Base-by-base conservation (phyloP, 2,113 vertebrate genomes). In the Indri indri region DNA sequence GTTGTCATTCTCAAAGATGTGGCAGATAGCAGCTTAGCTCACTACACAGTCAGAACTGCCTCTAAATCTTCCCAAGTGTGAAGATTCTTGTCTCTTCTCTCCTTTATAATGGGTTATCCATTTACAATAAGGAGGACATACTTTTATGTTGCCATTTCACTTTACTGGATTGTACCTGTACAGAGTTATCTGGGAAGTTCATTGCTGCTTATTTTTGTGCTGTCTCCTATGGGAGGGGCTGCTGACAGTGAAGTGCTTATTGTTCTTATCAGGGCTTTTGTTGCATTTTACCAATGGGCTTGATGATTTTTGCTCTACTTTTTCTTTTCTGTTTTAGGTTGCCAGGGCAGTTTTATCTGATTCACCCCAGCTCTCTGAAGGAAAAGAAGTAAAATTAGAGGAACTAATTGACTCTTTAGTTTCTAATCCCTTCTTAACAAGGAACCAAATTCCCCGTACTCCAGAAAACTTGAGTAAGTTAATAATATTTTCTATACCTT, bases 381-480 rank as follows among this genome's bases (percentile, higher is more conserved):
- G n/a, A 86, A 97, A 97, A 94, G 97, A 90, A 94, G 73, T 98
- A 70, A 86, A 98, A 32, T 97, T 99, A 73, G 99, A 99, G 25
- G 98, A 98, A 18, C 96, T 99, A 30, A 94, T 99, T 47, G 96
- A 84, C 16, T 98, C 93, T 40, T 96, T 99, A 50, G 25, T n/a
- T 90, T 98, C 96, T 84, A 98, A 99, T 92, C 99, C 99, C 0
- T 99, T 99, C 98, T 97, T 99, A 93, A 97, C 99, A 20, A 98
- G 96, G 79, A 99, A 98, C 17, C 98, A 99, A 97, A 98, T 99
- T 90, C 98, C 99, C 9, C 98, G 99, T 54, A 99, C 99, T 77
- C 99, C 99, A 77, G 99, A 99, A 97, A 99, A 99, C 90, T 98
- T 99, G 89, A 98, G 99, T 99, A 98, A 99, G 99, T 99, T 92